Base-by-base conservation (phyloP, 1,140 invertebrate genomes). In the Penaeus chinensis region DNA sequence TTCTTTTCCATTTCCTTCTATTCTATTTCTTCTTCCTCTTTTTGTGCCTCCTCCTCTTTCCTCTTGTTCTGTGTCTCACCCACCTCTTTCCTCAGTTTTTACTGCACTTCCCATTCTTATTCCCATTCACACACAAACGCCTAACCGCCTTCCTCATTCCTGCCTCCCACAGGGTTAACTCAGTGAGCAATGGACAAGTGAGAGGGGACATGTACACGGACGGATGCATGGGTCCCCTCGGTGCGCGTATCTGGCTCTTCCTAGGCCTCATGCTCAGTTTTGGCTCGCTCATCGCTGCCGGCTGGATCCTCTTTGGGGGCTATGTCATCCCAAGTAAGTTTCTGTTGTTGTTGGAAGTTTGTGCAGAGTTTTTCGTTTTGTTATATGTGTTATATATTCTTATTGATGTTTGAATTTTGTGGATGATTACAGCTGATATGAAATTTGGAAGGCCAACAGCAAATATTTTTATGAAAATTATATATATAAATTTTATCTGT, bases 231-330 rank as follows among this genome's bases (percentile, higher is more conserved):
- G 98, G 98, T 19, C 95, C 96, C 3, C 94, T 96, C 92, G 97
- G 97, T 77, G 96, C 98, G 22, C 94, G 96, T 87, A 94, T 97
- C n/a, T 99, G 98, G 98, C 93, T 99, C 0, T 99, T 99, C 91
- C 92, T 98, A 77, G 99, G 98, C 8, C 99, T 99, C 93, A 95
- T 99, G 0, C 94, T 99, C 90, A 97, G 97, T 82, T 99, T 99
- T 93, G 96, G 97, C 1, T 95, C 98, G 5, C 95, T 99, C 18
- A 99, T 99, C 91, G 98, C 97, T 37, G 95, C 98, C 19, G 96
- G 96, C 91, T 99, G 98, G 98, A 97, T 99, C 90, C 94, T 99
- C 85, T 98, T 99, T 93, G 96, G 93, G 18, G 91, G 92, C 76
- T 94, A 94, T 91, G 93, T 94, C 8, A 91, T 92, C 47, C 90